Evolutionary conservation across 2,888 invertebrate species (phyloP), one percentile per base, ranked within the genome.

Genomic region (Sepiola atlantica): DNA sequence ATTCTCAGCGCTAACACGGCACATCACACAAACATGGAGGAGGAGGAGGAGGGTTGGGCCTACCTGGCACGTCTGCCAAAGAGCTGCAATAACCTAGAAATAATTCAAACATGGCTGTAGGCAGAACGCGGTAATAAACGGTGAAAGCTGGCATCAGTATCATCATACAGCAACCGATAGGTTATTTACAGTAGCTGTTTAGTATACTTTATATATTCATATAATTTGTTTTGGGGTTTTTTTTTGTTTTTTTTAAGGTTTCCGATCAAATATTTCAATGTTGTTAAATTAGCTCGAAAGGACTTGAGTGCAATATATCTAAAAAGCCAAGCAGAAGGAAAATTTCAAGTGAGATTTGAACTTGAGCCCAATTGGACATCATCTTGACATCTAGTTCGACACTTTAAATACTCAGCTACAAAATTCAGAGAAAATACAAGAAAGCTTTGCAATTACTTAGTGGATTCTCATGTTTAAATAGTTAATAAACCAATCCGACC

Each of bases 41-140:
- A 92, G 92, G 28, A 92, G 32, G 35, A 55, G 92, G n/a, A 55
- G 45, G 92, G 55, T 35, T 35, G 54, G 92, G 92, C 92, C 92
- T 92, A 92, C 92, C 92, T 92, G 92, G 92, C 92, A 92, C 92
- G 45, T 92, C 20, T 45, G 92, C 92, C 92, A 92, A 92, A 92
- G 55, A 92, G 92, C 92, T 54, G 55, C 92, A 32, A 92, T 92
- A 92, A 92, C 92, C 92, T 92, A 92, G 24, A 92, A 92, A 92
- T 92, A 92, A 92, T 45, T 92, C 92, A 92, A 92, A 92, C 55
- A 92, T 45, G 92, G 92, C 77, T 77, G 77, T 77, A 77, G 77
- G 77, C 77, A 77, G 16, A 77, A n/a, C 77, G 77, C 32, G n/a
- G 77, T n/a, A 77, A 77, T 32, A 77, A 77, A n/a, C 10, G 77